A percentile compares a stretch with the other conserved stretches of the same genome.
These are phyloP conservation scores for Latrodectus elegans DNA, from an alignment of 2,888 invertebrate species.

Conservation along the genomic window DNA sequence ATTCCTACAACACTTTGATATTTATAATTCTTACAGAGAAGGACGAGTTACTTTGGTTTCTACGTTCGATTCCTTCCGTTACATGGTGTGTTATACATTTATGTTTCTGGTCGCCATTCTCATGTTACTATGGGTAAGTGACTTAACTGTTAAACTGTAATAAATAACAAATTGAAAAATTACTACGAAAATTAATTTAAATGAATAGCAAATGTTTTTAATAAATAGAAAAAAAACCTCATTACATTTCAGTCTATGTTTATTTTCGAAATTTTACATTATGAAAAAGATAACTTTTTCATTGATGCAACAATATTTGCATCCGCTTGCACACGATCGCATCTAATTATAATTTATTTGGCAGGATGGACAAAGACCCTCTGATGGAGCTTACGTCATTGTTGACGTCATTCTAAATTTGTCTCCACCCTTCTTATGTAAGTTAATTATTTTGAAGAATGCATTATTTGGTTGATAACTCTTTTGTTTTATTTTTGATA, in stretches of 20 bases:
- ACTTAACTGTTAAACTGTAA: neutral
- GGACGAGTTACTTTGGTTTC: slow-evolving; percentile 88
- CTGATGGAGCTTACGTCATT: slow-evolving; percentile 77
- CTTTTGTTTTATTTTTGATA: too few species aligned
- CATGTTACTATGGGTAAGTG: slow-evolving; percentile 77
- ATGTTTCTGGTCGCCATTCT: slow-evolving; percentile 84
- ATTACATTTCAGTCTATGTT: neutral
- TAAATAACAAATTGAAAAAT: neutral
- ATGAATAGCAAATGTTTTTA: neutral
- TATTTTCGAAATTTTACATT: neutral
- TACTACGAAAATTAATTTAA: neutral
- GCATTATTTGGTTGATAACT: too few species aligned
- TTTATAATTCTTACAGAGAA: slow-evolving; percentile 73
- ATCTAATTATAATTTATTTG: slow-evolving; percentile 23
- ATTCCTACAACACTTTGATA: too few species aligned
- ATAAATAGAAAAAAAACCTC: neutral
- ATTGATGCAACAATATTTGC: neutral
- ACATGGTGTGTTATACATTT: slow-evolving; percentile 91
- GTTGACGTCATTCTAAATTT: slow-evolving; percentile 78
- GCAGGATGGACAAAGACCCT: slow-evolving; percentile 75
- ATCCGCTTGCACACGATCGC: neutral
- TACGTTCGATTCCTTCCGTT: slow-evolving; percentile 92
- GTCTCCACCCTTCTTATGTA: slow-evolving; percentile 75
- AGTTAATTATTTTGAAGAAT: slow-evolving; percentile 3
- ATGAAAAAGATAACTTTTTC: neutral